These are phyloP conservation scores for Upupa epops DNA, from an alignment of 2,113 vertebrate genomes.

Conservation along the genomic window DNA sequence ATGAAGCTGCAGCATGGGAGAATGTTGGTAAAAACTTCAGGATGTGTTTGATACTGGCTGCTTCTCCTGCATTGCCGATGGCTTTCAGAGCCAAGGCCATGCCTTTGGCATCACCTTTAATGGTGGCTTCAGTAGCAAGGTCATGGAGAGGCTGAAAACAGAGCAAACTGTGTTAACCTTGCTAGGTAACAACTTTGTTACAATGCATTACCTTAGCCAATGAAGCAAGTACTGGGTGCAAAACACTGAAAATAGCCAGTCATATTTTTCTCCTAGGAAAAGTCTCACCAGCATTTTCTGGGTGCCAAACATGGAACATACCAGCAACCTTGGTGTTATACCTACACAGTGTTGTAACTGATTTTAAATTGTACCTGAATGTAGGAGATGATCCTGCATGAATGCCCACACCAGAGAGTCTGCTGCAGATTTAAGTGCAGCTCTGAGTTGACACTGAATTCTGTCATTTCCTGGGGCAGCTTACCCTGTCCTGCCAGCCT, in stretches of 20 bases:
- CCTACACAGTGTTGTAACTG: neutral
- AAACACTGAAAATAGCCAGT: neutral
- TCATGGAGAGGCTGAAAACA: constrained; percentile 80
- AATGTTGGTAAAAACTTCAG: constrained; percentile 83
- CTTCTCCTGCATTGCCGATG: constrained; percentile 86
- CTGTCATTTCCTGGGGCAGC: rapidly evolving
- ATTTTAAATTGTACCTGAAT: neutral
- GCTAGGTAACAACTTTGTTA: neutral
- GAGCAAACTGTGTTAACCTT: neutral
- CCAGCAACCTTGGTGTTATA: neutral
- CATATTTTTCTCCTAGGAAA: neutral
- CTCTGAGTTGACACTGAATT: neutral
- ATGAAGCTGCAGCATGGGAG: constrained; percentile 62
- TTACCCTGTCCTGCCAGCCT: neutral
- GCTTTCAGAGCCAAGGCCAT: constrained; percentile 81
- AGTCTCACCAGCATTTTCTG: neutral
- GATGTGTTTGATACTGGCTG: constrained; percentile 83
- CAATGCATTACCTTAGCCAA: neutral
- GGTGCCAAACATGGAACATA: rapidly evolving
- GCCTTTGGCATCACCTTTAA: constrained; percentile 58
- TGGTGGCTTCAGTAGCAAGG: constrained; percentile 74
- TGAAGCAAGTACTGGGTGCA: neutral
- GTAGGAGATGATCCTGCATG: neutral
- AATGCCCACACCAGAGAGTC: neutral
- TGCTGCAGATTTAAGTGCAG: neutral